Evolutionary conservation across 1,140 invertebrate genomes (phyloP).

Genomic region (Heliconius eleuchia): DNA sequence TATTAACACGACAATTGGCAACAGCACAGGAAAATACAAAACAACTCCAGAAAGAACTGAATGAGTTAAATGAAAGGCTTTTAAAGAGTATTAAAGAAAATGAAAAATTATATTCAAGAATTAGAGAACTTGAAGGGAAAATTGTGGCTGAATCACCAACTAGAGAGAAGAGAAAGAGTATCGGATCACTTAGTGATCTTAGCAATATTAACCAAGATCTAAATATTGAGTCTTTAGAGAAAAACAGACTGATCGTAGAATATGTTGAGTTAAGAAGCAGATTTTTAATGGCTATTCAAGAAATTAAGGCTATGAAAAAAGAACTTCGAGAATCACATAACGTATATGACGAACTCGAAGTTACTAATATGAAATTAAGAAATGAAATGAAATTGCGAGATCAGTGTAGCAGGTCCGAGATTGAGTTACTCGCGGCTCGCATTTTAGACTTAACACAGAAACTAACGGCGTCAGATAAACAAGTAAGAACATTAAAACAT

Average conservation of each 20-base stretch:
- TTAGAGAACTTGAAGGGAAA: constrained; percentile 87
- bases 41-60: constrained; percentile 83
- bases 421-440: constrained; percentile 90
- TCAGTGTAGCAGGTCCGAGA: constrained; percentile 87
- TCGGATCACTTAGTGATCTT: constrained; percentile 90
- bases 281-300: constrained; percentile 91
- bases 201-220: constrained; percentile 90
- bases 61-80: constrained; percentile 82
- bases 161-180: constrained; percentile 84
- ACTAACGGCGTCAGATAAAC: constrained; percentile 90
- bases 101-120: constrained; percentile 85
- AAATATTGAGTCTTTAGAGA: constrained; percentile 87
- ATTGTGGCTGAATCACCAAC: constrained; percentile 75
- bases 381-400: constrained; percentile 87
- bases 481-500: constrained; percentile 89
- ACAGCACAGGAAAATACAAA: constrained; percentile 83
- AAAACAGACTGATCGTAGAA: constrained; percentile 90
- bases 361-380: constrained; percentile 87
- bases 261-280: constrained; percentile 88
- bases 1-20: constrained; percentile 83
- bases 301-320: constrained; percentile 91
- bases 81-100: constrained; percentile 89
- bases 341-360: constrained; percentile 89
- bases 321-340: constrained; percentile 91
- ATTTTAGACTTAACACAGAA: constrained; percentile 93